Conservation (phyloP, 2,113 vertebrate genomes). For the Esox niger region DNA sequence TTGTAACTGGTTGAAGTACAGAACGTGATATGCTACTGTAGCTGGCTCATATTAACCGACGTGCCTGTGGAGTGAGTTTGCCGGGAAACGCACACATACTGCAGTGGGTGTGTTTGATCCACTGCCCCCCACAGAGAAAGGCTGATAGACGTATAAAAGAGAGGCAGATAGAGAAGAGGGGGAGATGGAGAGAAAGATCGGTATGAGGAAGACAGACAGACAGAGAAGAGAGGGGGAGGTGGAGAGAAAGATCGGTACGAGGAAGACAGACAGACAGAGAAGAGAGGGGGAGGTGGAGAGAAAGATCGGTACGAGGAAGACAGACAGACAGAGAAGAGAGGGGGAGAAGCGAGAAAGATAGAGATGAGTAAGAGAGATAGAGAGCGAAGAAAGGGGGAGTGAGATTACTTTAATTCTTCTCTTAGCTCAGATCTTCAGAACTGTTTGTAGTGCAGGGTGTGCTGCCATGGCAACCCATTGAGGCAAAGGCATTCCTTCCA, state of each 20-base stretch:
- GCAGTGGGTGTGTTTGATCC: no score
- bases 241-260: neutral
- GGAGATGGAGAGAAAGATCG: neutral
- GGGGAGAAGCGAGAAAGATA: neutral
- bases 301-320: constrained; percentile 17
- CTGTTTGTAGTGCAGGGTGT: constrained; percentile 61
- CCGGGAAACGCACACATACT: neutral
- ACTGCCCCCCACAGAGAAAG: neutral
- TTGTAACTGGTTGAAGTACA: neutral
- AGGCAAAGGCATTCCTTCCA: constrained; percentile 51
- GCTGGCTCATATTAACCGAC: neutral
- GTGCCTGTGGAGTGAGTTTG: neutral
- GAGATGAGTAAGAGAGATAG: neutral
- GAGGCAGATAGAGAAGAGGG: neutral
- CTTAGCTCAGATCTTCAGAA: constrained; percentile 57
- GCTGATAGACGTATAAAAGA: neutral
- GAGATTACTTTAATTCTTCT: constrained; percentile 56
- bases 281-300: neutral
- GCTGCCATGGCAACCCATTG: constrained; percentile 73
- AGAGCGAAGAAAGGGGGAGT: neutral
- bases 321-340: neutral
- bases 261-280: neutral
- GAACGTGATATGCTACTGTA: no score
- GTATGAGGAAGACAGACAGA: neutral
- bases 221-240: no score